Evolutionary conservation across 2,113 vertebrate species (phyloP).

Genomic region (Aphelocoma coerulescens): DNA sequence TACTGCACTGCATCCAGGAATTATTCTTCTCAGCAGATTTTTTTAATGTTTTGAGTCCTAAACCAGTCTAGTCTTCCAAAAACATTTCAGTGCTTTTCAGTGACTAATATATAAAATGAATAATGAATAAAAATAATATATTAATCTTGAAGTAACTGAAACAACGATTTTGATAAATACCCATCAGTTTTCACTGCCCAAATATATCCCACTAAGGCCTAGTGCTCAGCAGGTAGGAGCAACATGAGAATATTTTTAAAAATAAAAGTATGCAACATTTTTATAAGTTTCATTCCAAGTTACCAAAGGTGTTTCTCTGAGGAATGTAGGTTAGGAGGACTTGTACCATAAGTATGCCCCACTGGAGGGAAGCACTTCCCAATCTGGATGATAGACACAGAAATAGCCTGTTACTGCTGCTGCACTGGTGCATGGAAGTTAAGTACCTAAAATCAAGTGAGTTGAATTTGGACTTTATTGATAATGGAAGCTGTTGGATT

Average conservation of each 20-base stretch:
- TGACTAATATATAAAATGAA: not conserved
- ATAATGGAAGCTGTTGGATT: not conserved
- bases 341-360: not conserved
- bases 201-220: not conserved
- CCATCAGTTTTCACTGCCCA: not conserved
- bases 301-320: not conserved
- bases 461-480: not conserved
- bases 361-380: not conserved
- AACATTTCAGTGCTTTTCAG: not conserved
- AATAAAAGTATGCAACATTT: not conserved
- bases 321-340: not conserved
- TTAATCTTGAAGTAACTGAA: not conserved
- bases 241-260: not conserved
- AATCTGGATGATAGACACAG: not conserved
- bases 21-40: not conserved
- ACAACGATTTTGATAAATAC: not conserved
- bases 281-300: not conserved
- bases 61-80: not conserved
- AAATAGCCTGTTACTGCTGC: not conserved
- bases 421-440: not conserved
- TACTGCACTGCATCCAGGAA: conserved; percentile 34
- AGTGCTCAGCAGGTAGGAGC: not conserved
- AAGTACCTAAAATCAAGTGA: not conserved
- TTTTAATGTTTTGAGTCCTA: not conserved
- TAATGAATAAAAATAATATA: not conserved